These are phyloP conservation scores for Pongo abelii DNA, from an alignment of 2,113 vertebrate genomes.

Conservation along the genomic window DNA sequence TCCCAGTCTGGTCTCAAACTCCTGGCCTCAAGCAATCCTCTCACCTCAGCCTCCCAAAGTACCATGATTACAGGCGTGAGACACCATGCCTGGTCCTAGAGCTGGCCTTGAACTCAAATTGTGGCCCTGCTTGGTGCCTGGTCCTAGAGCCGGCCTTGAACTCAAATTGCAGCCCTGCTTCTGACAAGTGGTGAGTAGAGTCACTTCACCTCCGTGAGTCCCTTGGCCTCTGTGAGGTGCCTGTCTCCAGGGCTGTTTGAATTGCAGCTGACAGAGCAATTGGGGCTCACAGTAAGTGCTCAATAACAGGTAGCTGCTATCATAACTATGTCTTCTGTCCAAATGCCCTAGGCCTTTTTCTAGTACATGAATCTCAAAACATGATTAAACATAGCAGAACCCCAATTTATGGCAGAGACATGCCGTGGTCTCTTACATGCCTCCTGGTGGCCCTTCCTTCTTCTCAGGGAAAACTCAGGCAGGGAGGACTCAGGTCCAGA, in stretches of 20 bases:
- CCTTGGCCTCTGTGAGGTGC: neutral
- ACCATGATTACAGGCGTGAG: too few species aligned
- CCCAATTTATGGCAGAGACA: neutral
- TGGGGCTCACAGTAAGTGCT: too few species aligned
- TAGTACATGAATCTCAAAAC: neutral
- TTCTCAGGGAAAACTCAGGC: neutral
- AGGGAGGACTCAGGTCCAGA: neutral
- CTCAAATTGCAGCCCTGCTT: too few species aligned
- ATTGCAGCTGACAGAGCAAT: neutral
- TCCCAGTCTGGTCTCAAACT: too few species aligned
- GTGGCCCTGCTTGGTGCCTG: too few species aligned
- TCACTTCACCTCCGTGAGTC: neutral
- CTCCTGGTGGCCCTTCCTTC: neutral
- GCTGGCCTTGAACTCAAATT: too few species aligned
- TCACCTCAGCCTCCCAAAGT: too few species aligned
- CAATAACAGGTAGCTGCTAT: neutral
- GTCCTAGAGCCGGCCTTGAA: too few species aligned
- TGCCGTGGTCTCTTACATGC: too few species aligned
- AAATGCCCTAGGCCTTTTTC: neutral
- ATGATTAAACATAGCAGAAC: neutral
- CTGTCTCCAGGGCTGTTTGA: neutral
- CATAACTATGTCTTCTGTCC: neutral
- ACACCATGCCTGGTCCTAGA: too few species aligned
- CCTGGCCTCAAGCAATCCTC: too few species aligned
- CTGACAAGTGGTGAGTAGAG: neutral